Evolutionary conservation across 2,113 vertebrate genomes (phyloP), one percentile per base, ranked within the genome.

Genomic region (Arenaria interpres): DNA sequence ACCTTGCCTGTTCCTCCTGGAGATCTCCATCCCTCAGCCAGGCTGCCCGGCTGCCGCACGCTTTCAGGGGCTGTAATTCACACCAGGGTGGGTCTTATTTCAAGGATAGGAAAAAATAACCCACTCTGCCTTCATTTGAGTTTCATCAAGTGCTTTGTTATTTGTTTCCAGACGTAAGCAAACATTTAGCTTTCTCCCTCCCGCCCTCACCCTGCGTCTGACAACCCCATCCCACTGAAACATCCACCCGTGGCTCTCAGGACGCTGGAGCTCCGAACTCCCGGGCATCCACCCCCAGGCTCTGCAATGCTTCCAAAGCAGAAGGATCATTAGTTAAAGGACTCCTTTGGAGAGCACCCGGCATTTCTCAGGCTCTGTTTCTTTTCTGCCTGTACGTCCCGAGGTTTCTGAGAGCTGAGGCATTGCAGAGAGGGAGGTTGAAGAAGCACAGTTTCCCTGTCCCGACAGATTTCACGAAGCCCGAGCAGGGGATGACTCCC

Each of bases 321-420:
- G 76, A 37, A 63, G 89, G 79, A 46, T 83, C 64, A 39, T 77
- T 22, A 75, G 39, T 84, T 87, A 85, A 87, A 91, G 28, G 46
- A 35, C 71, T 37, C 59, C 48, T 81, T 69, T 23, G 43, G 79
- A 88, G 41, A 90, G 54, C 69, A 89, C 76, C 32, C 8, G 6
- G 76, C 60, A 32, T 56, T 92, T 91, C 87, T 53, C 67, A n/a
- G 37, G 91, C 45, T 96, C 93, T 89, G 87, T 74, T 96, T 92
- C 91, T 91, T 89, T 82, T 89, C 93, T 81, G 85, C 71, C 48
- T 53, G 7, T 24, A 46, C 12, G 48, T 72, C 60, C 62, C 0
- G 1, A 68, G 53, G 53, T 54, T 87, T 85, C 77, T 6, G 33
- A 67, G 80, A 71, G 60, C 23, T 60, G 51, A 95, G 80, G 68